Evolutionary conservation across 2,888 invertebrate genomes (phyloP).

Genomic region (Acanthosoma haemorrhoidale): DNA sequence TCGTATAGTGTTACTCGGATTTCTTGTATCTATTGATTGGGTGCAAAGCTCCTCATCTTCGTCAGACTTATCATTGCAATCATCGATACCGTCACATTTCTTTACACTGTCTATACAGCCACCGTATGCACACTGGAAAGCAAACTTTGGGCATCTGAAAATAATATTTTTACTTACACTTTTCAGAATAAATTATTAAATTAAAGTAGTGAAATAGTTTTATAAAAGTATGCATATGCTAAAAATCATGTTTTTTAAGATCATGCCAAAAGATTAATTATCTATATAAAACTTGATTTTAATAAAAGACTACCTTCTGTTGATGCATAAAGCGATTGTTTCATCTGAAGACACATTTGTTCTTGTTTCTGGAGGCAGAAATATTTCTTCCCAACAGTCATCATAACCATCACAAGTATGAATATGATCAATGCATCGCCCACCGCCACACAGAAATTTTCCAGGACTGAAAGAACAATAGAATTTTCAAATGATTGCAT

Average conservation of each 20-base stretch:
- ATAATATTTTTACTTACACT: no score
- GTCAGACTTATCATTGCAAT: slow-evolving; percentile 53
- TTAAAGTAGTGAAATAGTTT: no score
- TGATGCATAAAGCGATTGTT: slow-evolving; percentile 36
- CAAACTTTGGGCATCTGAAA: slow-evolving; percentile 50
- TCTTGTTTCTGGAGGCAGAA: not conserved
- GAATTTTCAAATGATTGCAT: not conserved
- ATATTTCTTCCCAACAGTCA: slow-evolving; percentile 40
- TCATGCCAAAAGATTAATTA: no score
- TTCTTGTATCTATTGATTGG: not conserved
- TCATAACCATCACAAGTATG: slow-evolving; percentile 41
- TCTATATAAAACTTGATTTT: no score
- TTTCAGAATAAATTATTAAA: no score
- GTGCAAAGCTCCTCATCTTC: slow-evolving; percentile 43
- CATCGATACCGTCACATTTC: slow-evolving; percentile 50
- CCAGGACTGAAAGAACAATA: slow-evolving; percentile 28
- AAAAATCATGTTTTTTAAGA: no score
- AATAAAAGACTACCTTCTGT: slow-evolving; percentile 30
- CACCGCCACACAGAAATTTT: slow-evolving; percentile 43
- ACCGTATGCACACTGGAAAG: slow-evolving; percentile 59
- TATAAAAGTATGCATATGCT: no score
- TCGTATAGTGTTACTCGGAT: no score
- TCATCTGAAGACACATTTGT: slow-evolving; percentile 39
- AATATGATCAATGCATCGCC: slow-evolving; percentile 40
- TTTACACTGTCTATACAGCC: slow-evolving; percentile 56